Evolutionary conservation across 1,140 invertebrate species (phyloP).

Genomic region (Drosophila baimaii): DNA sequence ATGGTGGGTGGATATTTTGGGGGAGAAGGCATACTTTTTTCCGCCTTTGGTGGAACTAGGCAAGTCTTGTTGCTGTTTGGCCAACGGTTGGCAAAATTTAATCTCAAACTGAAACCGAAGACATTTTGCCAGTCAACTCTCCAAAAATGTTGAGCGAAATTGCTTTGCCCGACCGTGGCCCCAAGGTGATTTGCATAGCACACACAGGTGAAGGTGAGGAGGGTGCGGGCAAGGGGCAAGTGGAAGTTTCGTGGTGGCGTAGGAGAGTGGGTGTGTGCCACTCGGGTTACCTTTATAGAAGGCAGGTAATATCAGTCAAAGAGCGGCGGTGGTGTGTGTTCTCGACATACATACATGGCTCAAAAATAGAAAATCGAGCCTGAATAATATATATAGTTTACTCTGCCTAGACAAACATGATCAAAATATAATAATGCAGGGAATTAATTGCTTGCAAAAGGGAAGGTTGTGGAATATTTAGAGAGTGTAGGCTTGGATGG

Average conservation of each 20-base stretch:
- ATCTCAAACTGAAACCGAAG: slow-evolving; percentile 79
- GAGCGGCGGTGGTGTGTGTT: neutral
- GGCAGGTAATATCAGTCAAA: slow-evolving; percentile 5
- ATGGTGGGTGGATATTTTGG: slow-evolving; percentile 1
- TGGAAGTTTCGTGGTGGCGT: slow-evolving; percentile 12
- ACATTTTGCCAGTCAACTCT: slow-evolving; percentile 60
- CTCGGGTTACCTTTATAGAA: neutral
- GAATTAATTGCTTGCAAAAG: slow-evolving; percentile 11
- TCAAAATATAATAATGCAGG: slow-evolving; percentile 30
- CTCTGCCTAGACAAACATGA: slow-evolving; percentile 28
- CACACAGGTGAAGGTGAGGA: slow-evolving; percentile 13
- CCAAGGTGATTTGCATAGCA: slow-evolving; percentile 67
- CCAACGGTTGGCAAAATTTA: slow-evolving; percentile 70
- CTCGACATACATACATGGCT: neutral
- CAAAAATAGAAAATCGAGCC: slow-evolving; percentile 39
- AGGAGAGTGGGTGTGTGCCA: neutral
- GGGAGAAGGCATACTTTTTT: slow-evolving; percentile 1
- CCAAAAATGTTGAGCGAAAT: slow-evolving; percentile 66
- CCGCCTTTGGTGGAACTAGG: slow-evolving; percentile 60
- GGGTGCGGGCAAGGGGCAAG: slow-evolving; percentile 7
- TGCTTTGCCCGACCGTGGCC: slow-evolving; percentile 65
- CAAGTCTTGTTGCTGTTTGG: slow-evolving; percentile 69
- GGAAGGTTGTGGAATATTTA: neutral
- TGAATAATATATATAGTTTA: slow-evolving; percentile 38
- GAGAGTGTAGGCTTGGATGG: neutral